Percentiles rank a stretch among this genome's conserved stretches.
These are phyloP conservation scores for Tetranychus cinnabarinus DNA, from an alignment of 1,140 invertebrate species.

Conservation along the genomic window DNA sequence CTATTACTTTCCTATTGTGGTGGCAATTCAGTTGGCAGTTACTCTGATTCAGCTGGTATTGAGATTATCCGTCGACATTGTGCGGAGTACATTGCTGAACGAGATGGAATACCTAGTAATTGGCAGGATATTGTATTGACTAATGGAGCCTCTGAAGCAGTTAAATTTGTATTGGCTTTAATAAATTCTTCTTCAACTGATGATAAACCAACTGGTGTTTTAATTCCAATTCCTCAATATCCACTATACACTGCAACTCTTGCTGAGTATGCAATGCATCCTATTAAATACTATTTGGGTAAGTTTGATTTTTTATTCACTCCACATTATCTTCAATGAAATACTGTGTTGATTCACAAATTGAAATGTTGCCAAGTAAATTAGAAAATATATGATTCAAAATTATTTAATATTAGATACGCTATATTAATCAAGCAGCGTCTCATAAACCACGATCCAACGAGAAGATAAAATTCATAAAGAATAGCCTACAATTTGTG, in stretches of 20 bases:
- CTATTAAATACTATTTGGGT: slow-evolving; percentile 63
- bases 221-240: slow-evolving; percentile 97
- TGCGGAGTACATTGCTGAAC: slow-evolving; percentile 57
- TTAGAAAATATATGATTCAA: too few species aligned
- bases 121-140: slow-evolving; percentile 61
- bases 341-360: too few species aligned
- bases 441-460: too few species aligned
- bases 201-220: slow-evolving; percentile 45
- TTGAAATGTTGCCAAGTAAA: too few species aligned
- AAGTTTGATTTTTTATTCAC: background rate
- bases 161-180: slow-evolving; percentile 35
- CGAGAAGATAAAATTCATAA: too few species aligned
- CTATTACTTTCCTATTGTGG: slow-evolving; percentile 51
- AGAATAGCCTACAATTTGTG: too few species aligned
- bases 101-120: slow-evolving; percentile 53
- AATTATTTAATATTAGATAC: too few species aligned
- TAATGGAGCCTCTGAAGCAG: slow-evolving; percentile 71
- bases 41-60: slow-evolving; percentile 77
- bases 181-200: slow-evolving; percentile 9
- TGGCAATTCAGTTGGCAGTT: slow-evolving; percentile 49
- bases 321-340: too few species aligned
- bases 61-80: slow-evolving; percentile 70
- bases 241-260: slow-evolving; percentile 87
- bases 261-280: slow-evolving; percentile 59
- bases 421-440: too few species aligned